Conservation (phyloP, 2,797 vertebrate species). For the Corythornis leucogaster region DNA sequence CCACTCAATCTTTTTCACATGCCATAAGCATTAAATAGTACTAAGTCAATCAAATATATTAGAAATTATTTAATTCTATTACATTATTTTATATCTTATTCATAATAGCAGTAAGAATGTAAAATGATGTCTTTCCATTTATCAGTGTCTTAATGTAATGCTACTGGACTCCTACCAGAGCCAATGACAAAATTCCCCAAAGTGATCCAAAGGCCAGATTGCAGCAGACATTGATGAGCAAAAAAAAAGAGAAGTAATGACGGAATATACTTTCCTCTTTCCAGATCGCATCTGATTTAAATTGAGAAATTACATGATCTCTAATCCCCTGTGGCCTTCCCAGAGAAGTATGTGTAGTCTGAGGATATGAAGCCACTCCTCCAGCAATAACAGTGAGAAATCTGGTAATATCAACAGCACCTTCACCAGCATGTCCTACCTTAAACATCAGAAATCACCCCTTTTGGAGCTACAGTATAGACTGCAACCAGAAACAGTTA, state of each 20-base stretch:
- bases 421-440: background rate
- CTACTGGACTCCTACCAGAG: background rate
- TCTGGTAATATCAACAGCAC: background rate
- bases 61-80: background rate
- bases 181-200: background rate
- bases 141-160: background rate
- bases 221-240: background rate
- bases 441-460: background rate
- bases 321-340: slow-evolving; percentile 37
- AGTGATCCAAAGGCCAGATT: background rate
- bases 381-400: background rate
- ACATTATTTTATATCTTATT: background rate
- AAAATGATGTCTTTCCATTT: background rate
- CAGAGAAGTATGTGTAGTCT: slow-evolving; percentile 21
- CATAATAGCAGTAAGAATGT: background rate
- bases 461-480: background rate
- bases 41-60: background rate
- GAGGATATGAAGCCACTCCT: background rate
- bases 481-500: background rate
- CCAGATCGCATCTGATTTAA: background rate
- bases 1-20: accelerated
- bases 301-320: background rate
- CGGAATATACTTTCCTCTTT: background rate
- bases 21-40: background rate
- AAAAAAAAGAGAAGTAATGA: background rate